A percentile compares a stretch with the other conserved stretches of the same genome.
phyloP scores from a whole-genome alignment of 92 coral and sea anemone genomes.

The Epizoanthus scotinus region DNA sequence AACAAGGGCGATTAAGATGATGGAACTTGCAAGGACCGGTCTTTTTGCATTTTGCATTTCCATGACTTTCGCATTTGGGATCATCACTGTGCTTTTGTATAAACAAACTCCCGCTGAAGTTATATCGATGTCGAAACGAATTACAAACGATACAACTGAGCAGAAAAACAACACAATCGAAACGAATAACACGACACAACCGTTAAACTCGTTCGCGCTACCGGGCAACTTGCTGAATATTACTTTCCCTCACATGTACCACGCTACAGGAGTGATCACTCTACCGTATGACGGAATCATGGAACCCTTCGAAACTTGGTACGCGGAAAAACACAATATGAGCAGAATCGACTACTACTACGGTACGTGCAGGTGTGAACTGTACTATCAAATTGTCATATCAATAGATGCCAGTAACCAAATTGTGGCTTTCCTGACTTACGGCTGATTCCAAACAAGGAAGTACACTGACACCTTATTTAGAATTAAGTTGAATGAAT shows the following conservation, averaged over 20 bases:
- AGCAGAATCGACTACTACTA: constrained; percentile 57
- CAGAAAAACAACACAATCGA: constrained; percentile 1
- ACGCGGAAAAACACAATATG: constrained; percentile 50
- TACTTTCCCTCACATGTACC: constrained; percentile 45
- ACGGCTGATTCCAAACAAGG: no score
- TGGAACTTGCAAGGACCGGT: not conserved
- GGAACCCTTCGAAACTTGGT: constrained; percentile 62
- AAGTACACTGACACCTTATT: no score
- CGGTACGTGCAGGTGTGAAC: constrained; percentile 25
- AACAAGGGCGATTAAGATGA: not conserved
- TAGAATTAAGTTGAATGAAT: no score
- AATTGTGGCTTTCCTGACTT: no score
- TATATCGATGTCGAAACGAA: constrained; percentile 26
- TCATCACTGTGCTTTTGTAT: constrained; percentile 20
- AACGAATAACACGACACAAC: constrained; percentile 8
- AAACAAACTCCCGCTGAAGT: constrained; percentile 18
- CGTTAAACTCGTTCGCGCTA: not conserved
- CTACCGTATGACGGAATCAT: constrained; percentile 57
- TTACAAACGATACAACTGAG: constrained; percentile 25
- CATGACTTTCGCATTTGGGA: constrained; percentile 21
- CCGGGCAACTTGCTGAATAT: not conserved
- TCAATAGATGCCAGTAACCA: no score
- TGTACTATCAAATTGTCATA: not conserved
- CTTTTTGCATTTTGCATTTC: constrained; percentile 26
- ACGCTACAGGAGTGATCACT: constrained; percentile 54